phyloP scores from a whole-genome alignment of 2,113 vertebrate species.

The Syngnathus scovelli region DNA sequence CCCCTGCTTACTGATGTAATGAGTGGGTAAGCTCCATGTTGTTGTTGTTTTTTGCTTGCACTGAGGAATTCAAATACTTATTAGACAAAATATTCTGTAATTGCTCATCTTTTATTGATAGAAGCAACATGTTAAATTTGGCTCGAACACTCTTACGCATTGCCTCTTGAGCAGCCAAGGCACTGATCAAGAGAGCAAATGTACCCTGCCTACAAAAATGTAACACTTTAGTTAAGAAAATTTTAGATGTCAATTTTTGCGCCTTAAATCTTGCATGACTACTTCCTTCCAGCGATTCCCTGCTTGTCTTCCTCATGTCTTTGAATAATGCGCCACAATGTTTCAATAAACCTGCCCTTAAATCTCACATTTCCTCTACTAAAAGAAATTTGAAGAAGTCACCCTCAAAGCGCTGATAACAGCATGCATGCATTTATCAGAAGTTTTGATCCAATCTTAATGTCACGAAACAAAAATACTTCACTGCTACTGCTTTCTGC shows the following conservation, averaged over 20 bases:
- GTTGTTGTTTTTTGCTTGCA: constrained; percentile 25
- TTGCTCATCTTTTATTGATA: constrained; percentile 77
- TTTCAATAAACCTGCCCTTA: constrained; percentile 3
- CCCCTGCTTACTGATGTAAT: constrained; percentile 68
- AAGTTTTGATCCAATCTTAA: constrained; percentile 33
- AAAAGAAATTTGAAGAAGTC: constrained; percentile 15
- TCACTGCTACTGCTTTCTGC: constrained; percentile 34
- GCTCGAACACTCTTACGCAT: constrained; percentile 51
- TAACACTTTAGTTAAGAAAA: constrained; percentile 68
- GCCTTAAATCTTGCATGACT: constrained; percentile 60
- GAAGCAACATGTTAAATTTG: constrained; percentile 67
- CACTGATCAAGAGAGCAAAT: constrained; percentile 65
- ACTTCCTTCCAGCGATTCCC: constrained; percentile 58
- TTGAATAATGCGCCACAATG: constrained; percentile 36
- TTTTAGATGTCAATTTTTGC: constrained; percentile 62
- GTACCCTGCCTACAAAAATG: constrained; percentile 52
- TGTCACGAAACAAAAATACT: constrained; percentile 30
- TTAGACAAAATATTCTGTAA: constrained; percentile 75
- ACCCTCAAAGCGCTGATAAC: constrained; percentile 58
- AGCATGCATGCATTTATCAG: constrained; percentile 35
- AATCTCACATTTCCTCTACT: not conserved
- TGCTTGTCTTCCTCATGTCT: constrained; percentile 58
- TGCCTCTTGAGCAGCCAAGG: constrained; percentile 60
- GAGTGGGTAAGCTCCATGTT: constrained; percentile 65
- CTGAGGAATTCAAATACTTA: constrained; percentile 71